These are phyloP conservation scores for Lytechinus variegatus DNA, from an alignment of 35 echinoderm and acorn worm genomes.

Conservation along the genomic window DNA sequence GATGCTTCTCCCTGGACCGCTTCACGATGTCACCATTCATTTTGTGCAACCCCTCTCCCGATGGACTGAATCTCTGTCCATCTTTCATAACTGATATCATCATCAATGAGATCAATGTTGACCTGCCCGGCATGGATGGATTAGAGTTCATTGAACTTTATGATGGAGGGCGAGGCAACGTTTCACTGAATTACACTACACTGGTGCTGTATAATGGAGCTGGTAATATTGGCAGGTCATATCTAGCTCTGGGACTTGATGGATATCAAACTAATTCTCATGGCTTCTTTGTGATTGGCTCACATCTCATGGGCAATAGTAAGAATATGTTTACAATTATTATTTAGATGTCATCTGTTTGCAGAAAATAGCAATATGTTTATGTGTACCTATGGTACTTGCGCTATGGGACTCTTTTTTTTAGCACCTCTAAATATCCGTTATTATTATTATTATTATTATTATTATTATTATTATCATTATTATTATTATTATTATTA, in stretches of 20 bases:
- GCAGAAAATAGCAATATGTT: too few species aligned
- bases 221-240: conserved; percentile 65
- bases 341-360: too few species aligned
- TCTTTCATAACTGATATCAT: conserved; percentile 71
- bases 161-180: conserved; percentile 72
- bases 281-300: conserved; percentile 75
- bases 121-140: conserved; percentile 5
- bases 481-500: too few species aligned
- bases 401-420: too few species aligned
- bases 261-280: conserved; percentile 76
- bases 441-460: too few species aligned
- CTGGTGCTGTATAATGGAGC: conserved; percentile 82
- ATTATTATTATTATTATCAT: too few species aligned
- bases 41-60: conserved; percentile 53
- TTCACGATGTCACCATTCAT: conserved; percentile 45
- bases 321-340: not conserved
- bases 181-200: conserved; percentile 55
- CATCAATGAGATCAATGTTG: conserved; percentile 94
- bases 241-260: conserved; percentile 72
- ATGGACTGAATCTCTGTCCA: conserved; percentile 80
- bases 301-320: conserved; percentile 48
- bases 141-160: conserved; percentile 85
- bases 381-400: too few species aligned
- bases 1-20: conserved; percentile 66
- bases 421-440: too few species aligned